A percentile compares a stretch with the other conserved stretches of the same genome.
These are phyloP conservation scores for Gadopsis marmoratus DNA, from an alignment of 2,797 vertebrate genomes.

Conservation along the genomic window DNA sequence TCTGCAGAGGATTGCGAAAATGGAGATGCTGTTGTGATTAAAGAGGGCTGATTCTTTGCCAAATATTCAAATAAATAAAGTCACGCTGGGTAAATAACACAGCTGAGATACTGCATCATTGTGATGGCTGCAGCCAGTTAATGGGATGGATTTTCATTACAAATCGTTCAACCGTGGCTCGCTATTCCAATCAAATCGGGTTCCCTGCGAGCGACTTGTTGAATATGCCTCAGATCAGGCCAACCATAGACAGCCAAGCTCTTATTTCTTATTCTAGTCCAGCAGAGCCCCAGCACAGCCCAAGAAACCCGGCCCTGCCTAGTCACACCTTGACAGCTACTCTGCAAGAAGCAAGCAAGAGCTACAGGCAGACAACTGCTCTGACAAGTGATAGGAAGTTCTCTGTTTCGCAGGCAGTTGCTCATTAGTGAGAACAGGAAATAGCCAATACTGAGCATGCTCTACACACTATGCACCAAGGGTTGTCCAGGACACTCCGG, in stretches of 20 bases:
- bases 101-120: conserved; percentile 52
- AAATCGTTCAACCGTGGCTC: conserved; percentile 43
- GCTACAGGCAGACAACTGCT: conserved; percentile 51
- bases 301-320: neutral
- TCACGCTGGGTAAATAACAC: conserved; percentile 49
- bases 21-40: conserved; percentile 38
- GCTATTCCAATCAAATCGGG: conserved; percentile 57
- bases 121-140: conserved; percentile 42
- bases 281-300: neutral
- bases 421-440: conserved; percentile 68
- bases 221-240: conserved; percentile 33
- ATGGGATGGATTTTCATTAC: conserved; percentile 66
- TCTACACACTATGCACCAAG: conserved; percentile 13
- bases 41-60: conserved; percentile 17
- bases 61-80: conserved; percentile 56
- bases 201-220: conserved; percentile 57
- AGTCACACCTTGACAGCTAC: conserved; percentile 66
- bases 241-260: conserved; percentile 13
- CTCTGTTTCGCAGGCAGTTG: conserved; percentile 32
- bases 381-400: conserved; percentile 64
- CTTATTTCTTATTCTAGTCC: conserved; percentile 45
- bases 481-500: conserved; percentile 25
- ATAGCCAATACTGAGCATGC: conserved; percentile 44
- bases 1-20: conserved; percentile 17
- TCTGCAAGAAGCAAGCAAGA: conserved; percentile 17